Base-by-base conservation (phyloP, 2,888 invertebrate species). In the Priocnemis perturbator region DNA sequence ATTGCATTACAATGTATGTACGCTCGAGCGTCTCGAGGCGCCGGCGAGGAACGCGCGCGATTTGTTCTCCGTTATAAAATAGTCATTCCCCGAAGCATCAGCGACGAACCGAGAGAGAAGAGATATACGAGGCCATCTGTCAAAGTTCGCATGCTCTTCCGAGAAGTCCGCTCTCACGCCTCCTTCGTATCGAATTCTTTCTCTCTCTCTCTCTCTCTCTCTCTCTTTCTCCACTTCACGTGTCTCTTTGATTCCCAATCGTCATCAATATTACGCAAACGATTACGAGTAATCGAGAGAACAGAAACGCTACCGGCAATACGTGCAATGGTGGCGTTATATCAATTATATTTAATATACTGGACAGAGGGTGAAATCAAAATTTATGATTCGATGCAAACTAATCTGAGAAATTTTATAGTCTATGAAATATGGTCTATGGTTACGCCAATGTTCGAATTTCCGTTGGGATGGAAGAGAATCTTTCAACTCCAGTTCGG, bases 81-180 rank as follows among this genome's bases (percentile, higher is more conserved):
- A 75, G 68, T 55, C 60, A 67, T 71, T 78, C 64, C 57, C 11
- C 55, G 74, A 59, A 67, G 55, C 66, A 61, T 69, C 57, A 26
- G 37, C 19, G 57, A 44, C 23, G 60, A 65, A 71, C 69, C 58
- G 7, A 50, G 20, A 23, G 7, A 50, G 20, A 23, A 9, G 20
- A 58, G 45, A 30, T 68, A 63, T 68, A 78, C 64, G 69, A 74
- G 74, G 71, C 78, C 74, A 76, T 74, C 80, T 77, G 82, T 78
- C 81, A 79, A 81, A 81, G 74, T 74, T 76, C 74, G 76, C 73
- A 60, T 67, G 69, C 74, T 73, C 74, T 82, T 81, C 75, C 80
- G 73, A 78, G 79, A 81, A 76, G 67, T 57, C 62, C 20, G 45
- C 69, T 70, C 75, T 76, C 75, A 69, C 74, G 72, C 68, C 74